Conservation (phyloP, 35 echinoderm and acorn worm species). For the Diadema setosum region DNA sequence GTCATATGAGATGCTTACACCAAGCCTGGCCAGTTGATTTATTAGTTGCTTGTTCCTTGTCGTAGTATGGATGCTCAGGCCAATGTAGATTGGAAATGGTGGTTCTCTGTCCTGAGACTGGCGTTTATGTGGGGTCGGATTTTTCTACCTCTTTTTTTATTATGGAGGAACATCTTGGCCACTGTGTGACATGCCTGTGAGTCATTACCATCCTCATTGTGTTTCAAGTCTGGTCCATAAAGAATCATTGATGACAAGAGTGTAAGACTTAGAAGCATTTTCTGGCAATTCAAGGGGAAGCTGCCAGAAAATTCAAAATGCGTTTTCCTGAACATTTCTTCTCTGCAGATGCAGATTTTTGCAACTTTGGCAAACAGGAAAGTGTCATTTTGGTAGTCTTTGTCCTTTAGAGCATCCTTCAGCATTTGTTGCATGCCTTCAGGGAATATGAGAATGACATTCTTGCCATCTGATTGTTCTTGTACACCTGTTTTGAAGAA, state of each 20-base stretch:
- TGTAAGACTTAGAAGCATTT: not conserved
- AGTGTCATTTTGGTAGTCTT: not conserved
- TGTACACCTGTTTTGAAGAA: not conserved
- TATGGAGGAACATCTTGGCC: not conserved
- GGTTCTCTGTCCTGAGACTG: slow-evolving; percentile 4
- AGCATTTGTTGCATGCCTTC: not conserved
- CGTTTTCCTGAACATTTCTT: not conserved
- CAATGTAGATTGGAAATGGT: slow-evolving; percentile 29
- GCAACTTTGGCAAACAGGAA: not conserved
- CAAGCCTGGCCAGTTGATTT: slow-evolving; percentile 8
- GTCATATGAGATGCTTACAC: slow-evolving; percentile 54
- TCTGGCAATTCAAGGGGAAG: not conserved
- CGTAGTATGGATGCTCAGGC: not conserved
- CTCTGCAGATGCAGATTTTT: not conserved
- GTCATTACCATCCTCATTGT: not conserved
- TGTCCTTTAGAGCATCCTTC: not conserved
- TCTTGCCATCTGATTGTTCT: not conserved
- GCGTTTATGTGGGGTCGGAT: not conserved
- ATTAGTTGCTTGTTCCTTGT: slow-evolving; percentile 38
- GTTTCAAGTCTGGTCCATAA: not conserved
- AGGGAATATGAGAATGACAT: not conserved
- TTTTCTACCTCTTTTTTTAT: not conserved
- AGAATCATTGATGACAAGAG: not conserved
- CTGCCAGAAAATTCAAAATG: not conserved
- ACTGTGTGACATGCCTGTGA: not conserved